Evolutionary conservation across 1,140 invertebrate genomes (phyloP), one percentile per base, ranked within the genome.

Genomic region (Brachionus angularis): DNA sequence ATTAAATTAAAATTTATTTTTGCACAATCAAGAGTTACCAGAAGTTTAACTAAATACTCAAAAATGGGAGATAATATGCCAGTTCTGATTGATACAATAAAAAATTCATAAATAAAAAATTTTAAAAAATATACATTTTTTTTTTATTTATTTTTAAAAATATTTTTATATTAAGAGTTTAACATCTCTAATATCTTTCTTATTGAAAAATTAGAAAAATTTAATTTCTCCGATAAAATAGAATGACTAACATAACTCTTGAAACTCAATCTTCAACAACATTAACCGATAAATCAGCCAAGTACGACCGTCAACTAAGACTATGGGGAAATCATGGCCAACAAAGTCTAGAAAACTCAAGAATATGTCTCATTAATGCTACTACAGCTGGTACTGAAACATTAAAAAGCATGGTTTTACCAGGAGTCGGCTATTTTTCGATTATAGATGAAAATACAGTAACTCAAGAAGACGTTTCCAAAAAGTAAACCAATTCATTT

Each of bases 251-350:
- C 16, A 16, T 16, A 7, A 39, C 21, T 25, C 18, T 36, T 58
- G 53, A 58, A 18, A 23, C 5, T 58, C 53, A 58, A 25, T 21
- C 21, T 58, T 39, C 34, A 29, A 27, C 25, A 39, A 18, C 25
- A 21, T 7, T 29, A 7, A 67, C 23, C 16, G 49, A 90, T 76
- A 89, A 88, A 79, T 87, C 83, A 72, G 86, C 88, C 78, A 90
- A 90, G 84, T 91, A 94, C 79, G 91, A 94, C 79, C 84, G 91
- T 73, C 91, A 94, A 83, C 81, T 93, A 52, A 87, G 89, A 79
- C 85, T 98, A 76, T 98, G 96, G 96, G 94, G 94, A 71, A 94
- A 98, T 80, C 91, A 96, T 84, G 96, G 96, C 1, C 96, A 98
- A 82, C 79, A 85, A 71, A 84, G 88, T 7, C 82, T 98, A 42